Conservation (phyloP, 2,888 invertebrate genomes). For the Pantelozetes paolii region DNA sequence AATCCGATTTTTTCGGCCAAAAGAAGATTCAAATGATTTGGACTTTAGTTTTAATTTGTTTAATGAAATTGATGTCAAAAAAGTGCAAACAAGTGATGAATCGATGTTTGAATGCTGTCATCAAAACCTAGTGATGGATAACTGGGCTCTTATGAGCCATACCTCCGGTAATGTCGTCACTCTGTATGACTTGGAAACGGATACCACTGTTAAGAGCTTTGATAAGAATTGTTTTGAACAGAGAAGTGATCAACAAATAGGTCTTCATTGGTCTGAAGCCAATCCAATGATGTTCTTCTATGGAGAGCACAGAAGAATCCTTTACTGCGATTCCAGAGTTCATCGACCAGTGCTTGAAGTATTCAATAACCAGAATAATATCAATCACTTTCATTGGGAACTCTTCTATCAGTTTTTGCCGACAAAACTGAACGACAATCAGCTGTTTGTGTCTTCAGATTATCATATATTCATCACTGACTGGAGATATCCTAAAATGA, state of each 20-base stretch:
- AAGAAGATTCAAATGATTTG: not conserved
- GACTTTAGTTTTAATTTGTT: not conserved
- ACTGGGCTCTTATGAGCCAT: not conserved
- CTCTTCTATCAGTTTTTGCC: not conserved
- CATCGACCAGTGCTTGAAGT: not conserved
- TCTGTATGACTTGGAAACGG: constrained; percentile 8
- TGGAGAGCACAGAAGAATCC: not conserved
- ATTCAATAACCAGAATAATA: not conserved
- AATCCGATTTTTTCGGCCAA: not conserved
- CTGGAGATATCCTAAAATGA: not conserved
- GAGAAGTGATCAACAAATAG: not conserved
- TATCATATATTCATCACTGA: constrained; percentile 5
- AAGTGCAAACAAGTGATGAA: not conserved
- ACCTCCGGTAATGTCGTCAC: not conserved
- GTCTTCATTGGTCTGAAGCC: not conserved
- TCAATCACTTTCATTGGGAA: constrained; percentile 2
- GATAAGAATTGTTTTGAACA: not conserved
- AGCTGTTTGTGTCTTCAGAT: constrained; percentile 13
- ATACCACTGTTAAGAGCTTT: not conserved
- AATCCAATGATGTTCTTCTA: constrained; percentile 11
- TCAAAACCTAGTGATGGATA: not conserved
- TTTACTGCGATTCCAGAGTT: not conserved
- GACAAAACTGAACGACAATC: constrained; percentile 2
- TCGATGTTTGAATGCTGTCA: not conserved
- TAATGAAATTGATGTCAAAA: not conserved